phyloP scores from a whole-genome alignment of 2,797 vertebrate genomes.

The Graptemys geographica region DNA sequence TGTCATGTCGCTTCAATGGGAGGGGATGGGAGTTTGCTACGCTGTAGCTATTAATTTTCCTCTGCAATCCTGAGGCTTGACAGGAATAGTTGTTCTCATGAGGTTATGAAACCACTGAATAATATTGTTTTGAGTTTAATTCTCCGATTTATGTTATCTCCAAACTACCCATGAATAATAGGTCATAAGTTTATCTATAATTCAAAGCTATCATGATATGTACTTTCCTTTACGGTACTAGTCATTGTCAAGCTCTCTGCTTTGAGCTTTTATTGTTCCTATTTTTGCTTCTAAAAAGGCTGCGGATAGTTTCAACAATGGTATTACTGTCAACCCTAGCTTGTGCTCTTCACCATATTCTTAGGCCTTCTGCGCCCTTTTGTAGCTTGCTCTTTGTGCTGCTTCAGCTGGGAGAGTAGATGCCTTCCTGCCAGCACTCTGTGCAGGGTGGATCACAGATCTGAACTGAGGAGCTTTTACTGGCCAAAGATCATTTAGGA shows the following conservation, averaged over 20 bases:
- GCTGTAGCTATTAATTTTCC: neutral
- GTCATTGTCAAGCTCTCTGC: neutral
- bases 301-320: neutral
- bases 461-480: accelerated
- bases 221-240: accelerated
- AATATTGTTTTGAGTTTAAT: neutral
- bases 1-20: accelerated
- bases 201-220: neutral
- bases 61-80: neutral
- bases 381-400: neutral
- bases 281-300: neutral
- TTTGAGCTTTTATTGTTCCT: neutral
- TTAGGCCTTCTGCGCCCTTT: neutral
- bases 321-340: neutral
- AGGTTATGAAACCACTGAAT: neutral
- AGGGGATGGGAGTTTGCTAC: neutral
- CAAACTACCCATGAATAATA: neutral
- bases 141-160: neutral
- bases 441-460: no score
- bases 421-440: neutral
- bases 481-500: neutral
- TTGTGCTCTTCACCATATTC: neutral
- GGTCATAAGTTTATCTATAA: neutral
- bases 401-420: neutral
- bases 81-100: neutral